These are phyloP conservation scores for Leptinotarsa tumamoca DNA, from an alignment of 2,888 invertebrate species.

Conservation along the genomic window DNA sequence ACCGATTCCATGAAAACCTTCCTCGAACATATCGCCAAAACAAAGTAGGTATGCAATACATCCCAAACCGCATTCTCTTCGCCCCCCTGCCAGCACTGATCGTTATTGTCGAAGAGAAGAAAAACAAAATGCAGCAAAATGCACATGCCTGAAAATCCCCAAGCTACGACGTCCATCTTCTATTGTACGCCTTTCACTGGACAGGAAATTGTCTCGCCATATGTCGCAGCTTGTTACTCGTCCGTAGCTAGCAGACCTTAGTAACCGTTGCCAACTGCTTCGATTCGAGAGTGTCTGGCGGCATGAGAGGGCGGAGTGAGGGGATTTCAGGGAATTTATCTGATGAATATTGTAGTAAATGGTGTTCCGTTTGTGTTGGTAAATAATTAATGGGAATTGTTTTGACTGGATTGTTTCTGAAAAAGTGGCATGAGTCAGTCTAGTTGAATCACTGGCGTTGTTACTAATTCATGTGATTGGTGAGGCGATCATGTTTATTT, in stretches of 20 bases:
- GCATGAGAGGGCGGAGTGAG: slow-evolving; percentile 29
- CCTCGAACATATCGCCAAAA: background rate
- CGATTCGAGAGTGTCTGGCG: slow-evolving; percentile 19
- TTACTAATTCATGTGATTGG: background rate
- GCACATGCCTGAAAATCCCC: slow-evolving; percentile 13
- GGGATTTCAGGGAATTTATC: slow-evolving; percentile 34
- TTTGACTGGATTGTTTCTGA: slow-evolving; percentile 27
- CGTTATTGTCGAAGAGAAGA: slow-evolving; percentile 14
- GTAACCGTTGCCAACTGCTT: slow-evolving; percentile 58
- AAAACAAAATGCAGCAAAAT: background rate
- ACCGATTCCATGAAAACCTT: slow-evolving; percentile 1
- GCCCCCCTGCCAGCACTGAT: background rate
- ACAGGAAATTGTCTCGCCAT: slow-evolving; percentile 27
- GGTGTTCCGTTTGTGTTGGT: slow-evolving; percentile 31
- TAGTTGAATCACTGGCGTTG: slow-evolving; percentile 6
- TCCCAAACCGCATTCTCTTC: background rate
- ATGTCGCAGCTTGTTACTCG: slow-evolving; percentile 51
- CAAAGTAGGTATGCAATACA: background rate
- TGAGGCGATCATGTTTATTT: background rate
- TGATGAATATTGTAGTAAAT: slow-evolving; percentile 27
- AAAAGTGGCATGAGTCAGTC: slow-evolving; percentile 22
- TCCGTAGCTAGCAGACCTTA: slow-evolving; percentile 51
- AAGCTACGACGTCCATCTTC: slow-evolving; percentile 31
- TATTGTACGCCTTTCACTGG: slow-evolving; percentile 40
- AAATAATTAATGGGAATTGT: slow-evolving; percentile 39